Conservation (phyloP, 1,140 invertebrate genomes). For the Aphis gossypii region DNA sequence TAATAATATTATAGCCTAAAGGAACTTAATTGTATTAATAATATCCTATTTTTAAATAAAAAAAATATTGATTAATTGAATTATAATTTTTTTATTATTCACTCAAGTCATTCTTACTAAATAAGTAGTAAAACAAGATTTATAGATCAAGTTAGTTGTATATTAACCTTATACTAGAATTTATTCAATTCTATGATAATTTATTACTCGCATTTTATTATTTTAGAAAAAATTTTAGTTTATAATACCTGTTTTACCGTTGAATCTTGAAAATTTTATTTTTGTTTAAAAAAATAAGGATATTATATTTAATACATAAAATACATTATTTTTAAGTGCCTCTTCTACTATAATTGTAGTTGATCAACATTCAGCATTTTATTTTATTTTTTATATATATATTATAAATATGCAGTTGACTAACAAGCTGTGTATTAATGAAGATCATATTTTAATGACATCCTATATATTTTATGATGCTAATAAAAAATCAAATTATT, state of each 20-base stretch:
- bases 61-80: not conserved
- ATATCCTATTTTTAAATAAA: constrained; percentile 15
- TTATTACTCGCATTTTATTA: not conserved
- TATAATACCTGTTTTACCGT: not conserved
- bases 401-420: not conserved
- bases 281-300: not conserved
- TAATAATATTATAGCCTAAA: not conserved
- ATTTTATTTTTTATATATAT: not conserved
- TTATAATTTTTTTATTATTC: not conserved
- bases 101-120: not conserved
- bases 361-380: not conserved
- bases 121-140: not conserved
- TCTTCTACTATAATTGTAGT: not conserved
- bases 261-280: not conserved
- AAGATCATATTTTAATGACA: not conserved
- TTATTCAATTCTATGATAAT: not conserved
- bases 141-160: not conserved
- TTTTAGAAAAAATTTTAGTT: not conserved
- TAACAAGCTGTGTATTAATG: not conserved
- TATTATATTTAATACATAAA: not conserved
- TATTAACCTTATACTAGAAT: not conserved
- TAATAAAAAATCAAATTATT: constrained; percentile 13
- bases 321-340: not conserved
- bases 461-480: not conserved
- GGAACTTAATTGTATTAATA: not conserved